These are phyloP conservation scores for Megalonaias nervosa DNA, from an alignment of 1,140 invertebrate species.

Conservation along the genomic window DNA sequence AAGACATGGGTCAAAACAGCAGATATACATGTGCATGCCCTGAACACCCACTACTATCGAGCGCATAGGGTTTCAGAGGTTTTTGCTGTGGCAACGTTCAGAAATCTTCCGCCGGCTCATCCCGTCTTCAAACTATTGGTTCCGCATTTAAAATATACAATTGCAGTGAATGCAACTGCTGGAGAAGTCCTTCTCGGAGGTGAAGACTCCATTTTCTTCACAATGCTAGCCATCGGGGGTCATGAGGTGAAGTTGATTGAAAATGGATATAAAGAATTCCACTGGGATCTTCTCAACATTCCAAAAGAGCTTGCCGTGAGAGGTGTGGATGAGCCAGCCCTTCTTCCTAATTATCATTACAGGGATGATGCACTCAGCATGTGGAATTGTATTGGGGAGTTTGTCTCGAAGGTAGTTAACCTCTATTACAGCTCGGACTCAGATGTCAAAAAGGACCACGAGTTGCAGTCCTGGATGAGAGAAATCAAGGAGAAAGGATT, in stretches of 20 bases:
- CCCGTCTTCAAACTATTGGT: slow-evolving; percentile 27
- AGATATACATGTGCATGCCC: slow-evolving; percentile 21
- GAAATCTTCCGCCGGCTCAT: slow-evolving; percentile 23
- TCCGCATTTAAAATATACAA: slow-evolving; percentile 8
- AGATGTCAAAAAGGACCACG: slow-evolving; percentile 9
- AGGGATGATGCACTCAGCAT: slow-evolving; percentile 21
- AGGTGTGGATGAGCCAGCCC: slow-evolving; percentile 15
- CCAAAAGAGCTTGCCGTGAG: slow-evolving; percentile 1
- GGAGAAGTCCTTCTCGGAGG: slow-evolving; percentile 21
- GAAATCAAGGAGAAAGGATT: slow-evolving; percentile 21
- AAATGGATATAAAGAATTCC: slow-evolving; percentile 14
- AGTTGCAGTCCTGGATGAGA: slow-evolving; percentile 18
- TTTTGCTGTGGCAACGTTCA: slow-evolving; percentile 12
- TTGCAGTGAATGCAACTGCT: slow-evolving; percentile 16
- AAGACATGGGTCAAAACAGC: slow-evolving; percentile 25
- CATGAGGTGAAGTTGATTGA: slow-evolving; percentile 17
- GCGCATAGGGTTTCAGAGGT: slow-evolving; percentile 20
- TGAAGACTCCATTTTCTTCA: slow-evolving; percentile 16
- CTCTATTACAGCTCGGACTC: slow-evolving; percentile 19
- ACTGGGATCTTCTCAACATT: slow-evolving; percentile 5
- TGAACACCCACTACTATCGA: slow-evolving; percentile 15
- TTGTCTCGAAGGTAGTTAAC: slow-evolving; percentile 1
- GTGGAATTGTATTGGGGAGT: slow-evolving; percentile 21
- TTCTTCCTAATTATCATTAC: slow-evolving; percentile 30
- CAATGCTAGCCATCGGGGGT: slow-evolving; percentile 22